Evolutionary conservation across 2,797 vertebrate species (phyloP), one percentile per base, ranked within the genome.

Genomic region (Mormyrus hasselquistii): DNA sequence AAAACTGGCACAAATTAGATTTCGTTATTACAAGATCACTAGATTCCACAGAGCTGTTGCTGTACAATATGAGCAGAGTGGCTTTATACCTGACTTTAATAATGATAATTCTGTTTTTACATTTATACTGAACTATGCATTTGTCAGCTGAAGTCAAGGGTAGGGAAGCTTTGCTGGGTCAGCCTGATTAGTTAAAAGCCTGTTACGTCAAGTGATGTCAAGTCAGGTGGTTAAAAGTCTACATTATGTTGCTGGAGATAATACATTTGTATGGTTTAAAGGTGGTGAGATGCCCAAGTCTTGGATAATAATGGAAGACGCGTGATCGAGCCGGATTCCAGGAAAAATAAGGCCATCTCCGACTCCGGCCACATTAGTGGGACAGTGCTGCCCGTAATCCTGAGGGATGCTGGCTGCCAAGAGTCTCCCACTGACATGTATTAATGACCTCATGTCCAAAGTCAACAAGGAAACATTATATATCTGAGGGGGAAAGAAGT

Each of bases 271-370:
- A 25, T 57, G n/a, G 16, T 57, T 41, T 57, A 1, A 41, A 57
- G 16, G 29, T 55, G 85, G 34, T 16, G 25, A 52, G 10, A 50
- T 85, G 83, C 22, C 22, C 47, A 52, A 25, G 22, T 34, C 47
- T 29, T 79, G 10, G 22, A 53, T 85, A 53, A 53, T 85, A 52
- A 22, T n/a, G n/a, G 19, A 2, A 14, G 9, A 16, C 3, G 29
- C 5, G 0, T 14, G 22, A 7, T 83, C 8, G 44, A 52, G 25
- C 25, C 12, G 10, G 84, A 50, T 86, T 57, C 50, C 25, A 29
- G 83, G 52, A 41, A 57, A 86, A 86, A 86, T 16, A 50, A 86
- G 85, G 52, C 50, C 25, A 55, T 34, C 85, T 85, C 83, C 49
- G 6, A 86, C 25, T 55, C 52, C 5, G 34, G n/a, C 19, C 19